These are phyloP conservation scores for Setophaga petechia DNA, from an alignment of 2,113 vertebrate genomes.

Conservation along the genomic window DNA sequence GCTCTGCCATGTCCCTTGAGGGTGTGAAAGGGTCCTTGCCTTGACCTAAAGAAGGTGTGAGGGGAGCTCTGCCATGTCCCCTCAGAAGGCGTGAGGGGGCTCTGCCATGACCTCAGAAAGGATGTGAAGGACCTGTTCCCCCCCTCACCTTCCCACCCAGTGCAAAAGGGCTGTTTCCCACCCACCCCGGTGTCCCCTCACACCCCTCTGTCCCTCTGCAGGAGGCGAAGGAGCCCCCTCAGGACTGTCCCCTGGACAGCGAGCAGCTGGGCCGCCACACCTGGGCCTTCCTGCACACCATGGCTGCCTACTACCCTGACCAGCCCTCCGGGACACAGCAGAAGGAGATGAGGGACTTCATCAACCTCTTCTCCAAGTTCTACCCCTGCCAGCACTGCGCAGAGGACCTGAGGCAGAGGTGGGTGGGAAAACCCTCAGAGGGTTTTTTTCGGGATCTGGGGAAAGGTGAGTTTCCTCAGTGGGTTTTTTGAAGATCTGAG, in stretches of 20 bases:
- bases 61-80: rapidly evolving
- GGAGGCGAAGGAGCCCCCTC: constrained; percentile 72
- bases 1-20: background rate
- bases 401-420: constrained; percentile 80
- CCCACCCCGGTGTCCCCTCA: background rate
- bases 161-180: rapidly evolving
- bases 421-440: background rate
- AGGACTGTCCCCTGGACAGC: constrained; percentile 89
- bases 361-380: constrained; percentile 93
- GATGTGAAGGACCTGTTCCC: too few species aligned
- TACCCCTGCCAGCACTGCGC: constrained; percentile 97
- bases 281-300: constrained; percentile 94
- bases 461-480: background rate
- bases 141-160: background rate
- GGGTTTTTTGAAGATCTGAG: background rate
- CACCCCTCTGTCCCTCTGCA: background rate
- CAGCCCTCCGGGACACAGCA: constrained; percentile 81
- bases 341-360: constrained; percentile 90
- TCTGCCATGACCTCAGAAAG: background rate
- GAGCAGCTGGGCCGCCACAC: constrained; percentile 90
- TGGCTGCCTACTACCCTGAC: constrained; percentile 94
- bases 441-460: background rate
- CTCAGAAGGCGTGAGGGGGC: too few species aligned
- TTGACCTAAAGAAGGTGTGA: too few species aligned
- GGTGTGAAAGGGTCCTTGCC: too few species aligned